Evolutionary conservation across 1,140 invertebrate genomes (phyloP), one percentile per base, ranked within the genome.

Genomic region (Zaprionus tsacasi): DNA sequence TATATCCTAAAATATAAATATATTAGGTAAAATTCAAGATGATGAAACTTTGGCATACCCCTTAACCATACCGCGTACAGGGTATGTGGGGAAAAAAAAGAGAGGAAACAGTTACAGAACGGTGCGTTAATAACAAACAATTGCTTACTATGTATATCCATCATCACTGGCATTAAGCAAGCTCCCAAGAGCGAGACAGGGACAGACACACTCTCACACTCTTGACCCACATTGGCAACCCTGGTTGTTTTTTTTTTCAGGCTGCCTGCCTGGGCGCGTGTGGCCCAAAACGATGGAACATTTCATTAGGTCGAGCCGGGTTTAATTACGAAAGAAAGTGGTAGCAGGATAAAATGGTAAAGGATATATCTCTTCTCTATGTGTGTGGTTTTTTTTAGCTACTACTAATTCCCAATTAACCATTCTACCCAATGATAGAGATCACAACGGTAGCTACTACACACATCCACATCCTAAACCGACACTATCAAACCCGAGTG

Each of bases 61-160:
- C 6, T 8, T 8, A 8, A 8, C 33, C 33, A 35, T 35, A 35
- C 27, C 1, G 2, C 5, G 6, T 43, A 43, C 35, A 74, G 52
- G 64, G 36, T 56, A 67, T 59, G 11, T 30, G 40, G 12, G 17
- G 13, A 38, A 13, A 17, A 58, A 25, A 27, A n/a, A n/a, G n/a
- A 36, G 52, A 59, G 66, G 33, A 57, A 81, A 89, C 81, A 85
- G 81, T 89, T 85, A 89, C 69, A 75, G 78, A 81, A 70, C 74
- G 73, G 56, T 36, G 59, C 54, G 68, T 70, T 88, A 89, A 88
- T 88, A 88, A 89, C 75, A 83, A 89, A 81, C 85, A 88, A 88
- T 88, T 88, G 89, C 85, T 81, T 81, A 83, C 80, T 81, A 83
- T 81, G 74, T 83, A 88, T 89, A 74, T 63, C 21, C 57, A 57